Evolutionary conservation across 2,888 invertebrate genomes (phyloP).

Genomic region (Cataglyphis cursor): DNA sequence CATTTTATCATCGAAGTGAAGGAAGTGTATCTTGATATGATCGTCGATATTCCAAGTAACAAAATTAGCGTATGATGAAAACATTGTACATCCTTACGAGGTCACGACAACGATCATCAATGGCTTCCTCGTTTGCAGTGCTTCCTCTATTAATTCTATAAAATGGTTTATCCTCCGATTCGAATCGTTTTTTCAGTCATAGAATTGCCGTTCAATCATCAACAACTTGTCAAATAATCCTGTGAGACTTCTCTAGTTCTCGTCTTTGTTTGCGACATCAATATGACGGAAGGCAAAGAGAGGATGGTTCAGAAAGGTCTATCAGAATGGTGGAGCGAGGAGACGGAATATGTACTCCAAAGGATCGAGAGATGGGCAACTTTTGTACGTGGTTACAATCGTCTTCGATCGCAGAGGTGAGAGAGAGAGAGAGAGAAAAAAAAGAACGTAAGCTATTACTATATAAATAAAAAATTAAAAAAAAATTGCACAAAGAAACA

Average conservation of each 20-base stretch:
- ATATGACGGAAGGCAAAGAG: constrained; percentile 72
- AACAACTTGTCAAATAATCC: not conserved
- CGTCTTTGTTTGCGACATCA: not conserved
- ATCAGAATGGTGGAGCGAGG: constrained; percentile 85
- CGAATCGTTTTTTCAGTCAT: not conserved
- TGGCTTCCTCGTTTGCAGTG: constrained; percentile 78
- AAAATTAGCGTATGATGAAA: not conserved
- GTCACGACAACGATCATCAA: constrained; percentile 75
- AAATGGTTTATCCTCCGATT: constrained; percentile 56
- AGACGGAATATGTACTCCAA: constrained; percentile 83
- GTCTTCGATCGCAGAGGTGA: constrained; percentile 79
- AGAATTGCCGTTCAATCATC: constrained; percentile 24
- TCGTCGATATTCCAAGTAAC: not conserved
- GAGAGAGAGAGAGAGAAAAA: not conserved
- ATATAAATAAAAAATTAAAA: not conserved
- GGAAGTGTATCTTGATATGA: not conserved
- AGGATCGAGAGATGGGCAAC: constrained; percentile 84
- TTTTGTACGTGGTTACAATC: constrained; percentile 83
- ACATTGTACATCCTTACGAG: constrained; percentile 41
- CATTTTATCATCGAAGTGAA: not conserved
- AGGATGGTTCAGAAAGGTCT: constrained; percentile 76
- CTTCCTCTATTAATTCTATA: constrained; percentile 76
- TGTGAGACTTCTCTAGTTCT: not conserved
- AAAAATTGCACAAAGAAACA: not conserved
- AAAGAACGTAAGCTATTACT: not conserved